These are phyloP conservation scores for Mallotus villosus DNA, from an alignment of 2,797 vertebrate genomes.

Conservation along the genomic window DNA sequence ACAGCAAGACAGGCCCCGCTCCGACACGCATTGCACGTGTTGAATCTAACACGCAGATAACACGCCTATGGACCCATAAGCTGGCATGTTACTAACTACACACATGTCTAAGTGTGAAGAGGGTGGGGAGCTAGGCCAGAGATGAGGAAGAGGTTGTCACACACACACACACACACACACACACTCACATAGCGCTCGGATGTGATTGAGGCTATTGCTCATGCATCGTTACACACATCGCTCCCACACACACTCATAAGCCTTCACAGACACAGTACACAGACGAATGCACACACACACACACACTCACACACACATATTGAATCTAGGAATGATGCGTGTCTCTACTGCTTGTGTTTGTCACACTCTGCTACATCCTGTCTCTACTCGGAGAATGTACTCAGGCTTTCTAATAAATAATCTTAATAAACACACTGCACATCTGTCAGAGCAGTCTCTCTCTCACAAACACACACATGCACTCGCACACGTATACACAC, in stretches of 20 bases:
- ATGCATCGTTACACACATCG: constrained; percentile 48
- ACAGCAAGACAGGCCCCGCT: constrained; percentile 51
- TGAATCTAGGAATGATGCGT: no score
- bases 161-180: no score
- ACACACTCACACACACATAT: constrained; percentile 23
- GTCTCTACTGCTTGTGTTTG: no score
- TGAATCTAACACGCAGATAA: constrained; percentile 68
- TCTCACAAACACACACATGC: no score
- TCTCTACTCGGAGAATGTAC: background rate
- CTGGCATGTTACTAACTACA: background rate
- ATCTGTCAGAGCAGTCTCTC: no score
- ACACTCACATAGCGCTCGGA: constrained; percentile 21
- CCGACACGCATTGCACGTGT: constrained; percentile 61
- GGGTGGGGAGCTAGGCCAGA: constrained; percentile 56
- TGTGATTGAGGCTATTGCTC: constrained; percentile 57
- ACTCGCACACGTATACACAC: background rate
- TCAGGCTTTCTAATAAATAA: no score
- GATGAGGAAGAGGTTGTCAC: no score
- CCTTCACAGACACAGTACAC: constrained; percentile 47
- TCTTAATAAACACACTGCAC: no score
- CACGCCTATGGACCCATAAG: constrained; percentile 25
- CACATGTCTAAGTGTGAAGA: background rate
- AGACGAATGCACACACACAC: constrained; percentile 46
- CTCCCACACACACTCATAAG: constrained; percentile 48
- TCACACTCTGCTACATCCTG: background rate